phyloP scores from a whole-genome alignment of 2,113 vertebrate genomes.

The Upupa epops region DNA sequence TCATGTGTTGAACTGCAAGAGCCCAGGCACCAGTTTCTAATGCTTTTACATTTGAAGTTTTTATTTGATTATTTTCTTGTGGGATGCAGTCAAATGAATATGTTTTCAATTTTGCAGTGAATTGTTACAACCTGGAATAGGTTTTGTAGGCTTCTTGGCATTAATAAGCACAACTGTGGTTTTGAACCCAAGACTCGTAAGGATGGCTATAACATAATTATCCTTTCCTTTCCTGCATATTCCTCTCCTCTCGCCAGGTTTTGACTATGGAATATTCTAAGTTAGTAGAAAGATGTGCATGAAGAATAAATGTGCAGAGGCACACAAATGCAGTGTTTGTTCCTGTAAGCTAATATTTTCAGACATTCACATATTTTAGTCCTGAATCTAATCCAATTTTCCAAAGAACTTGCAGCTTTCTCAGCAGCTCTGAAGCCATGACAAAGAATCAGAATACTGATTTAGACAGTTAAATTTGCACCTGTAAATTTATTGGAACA shows the following conservation, averaged over 20 bases:
- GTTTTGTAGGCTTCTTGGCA: slow-evolving; percentile 30
- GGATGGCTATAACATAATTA: not conserved
- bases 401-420: not conserved
- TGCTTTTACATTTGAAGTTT: not conserved
- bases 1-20: not conserved
- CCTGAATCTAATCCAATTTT: slow-evolving; percentile 3
- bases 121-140: not conserved
- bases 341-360: not conserved
- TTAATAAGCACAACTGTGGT: not conserved
- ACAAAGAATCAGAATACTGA: not conserved
- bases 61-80: not conserved
- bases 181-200: not conserved
- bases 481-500: not conserved
- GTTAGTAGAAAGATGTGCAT: not conserved
- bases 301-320: not conserved
- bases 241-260: not conserved
- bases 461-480: slow-evolving; percentile 24
- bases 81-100: not conserved
- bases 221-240: not conserved
- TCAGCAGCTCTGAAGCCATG: not conserved
- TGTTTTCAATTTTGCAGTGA: slow-evolving; percentile 24
- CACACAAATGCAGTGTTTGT: not conserved
- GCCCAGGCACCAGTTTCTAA: not conserved
- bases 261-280: not conserved
- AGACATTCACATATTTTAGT: not conserved